Evolutionary conservation across 1,140 invertebrate species (phyloP), one percentile per base, ranked within the genome.

Genomic region (Drosophila parabipectinata): DNA sequence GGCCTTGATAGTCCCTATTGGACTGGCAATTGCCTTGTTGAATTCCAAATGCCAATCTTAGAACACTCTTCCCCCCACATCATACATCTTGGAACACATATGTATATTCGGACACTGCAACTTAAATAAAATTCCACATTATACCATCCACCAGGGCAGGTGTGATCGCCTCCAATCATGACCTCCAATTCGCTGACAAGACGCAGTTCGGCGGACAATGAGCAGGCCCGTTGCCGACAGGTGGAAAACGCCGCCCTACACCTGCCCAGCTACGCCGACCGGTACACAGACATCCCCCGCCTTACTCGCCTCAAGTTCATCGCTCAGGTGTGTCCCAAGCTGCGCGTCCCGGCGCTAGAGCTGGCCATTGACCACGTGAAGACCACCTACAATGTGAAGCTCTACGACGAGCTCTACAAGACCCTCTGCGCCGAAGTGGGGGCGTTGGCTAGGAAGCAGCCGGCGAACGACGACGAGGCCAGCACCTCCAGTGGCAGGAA

Each of bases 361-460:
- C 14, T 85, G 61, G 81, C 81, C 51, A 71, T 85, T 10, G 59
- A 60, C 7, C 68, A 87, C 15, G 82, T 85, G 4, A 85, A 85
- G 77, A 52, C 56, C 5, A 85, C 81, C 1, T 85, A 68, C 26
- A 85, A 85, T 30, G 68, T 85, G 0, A 71, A 71, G 34, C 41
- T 85, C 32, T 85, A 85, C 32, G 78, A 85, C 3, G 81, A 85
- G 21, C 64, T 85, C 0, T 67, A 85, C 26, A 48, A 50, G 0
- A 71, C 47, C 1, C 78, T 87, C 1, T 51, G 60, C 15, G 30
- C 6, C 2, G 69, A 74, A 26, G 37, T 69, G 6, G 34, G 44
- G 8, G 18, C 57, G 9, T 15, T 4, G 6, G 10, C 18, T 8
- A 4, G 41, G 18, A 26, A 41, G 12, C 15, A 24, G 0, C 7